Evolutionary conservation across 2,113 vertebrate genomes (phyloP), one percentile per base, ranked within the genome.

Genomic region (Sterrhoptilus dennistouni): DNA sequence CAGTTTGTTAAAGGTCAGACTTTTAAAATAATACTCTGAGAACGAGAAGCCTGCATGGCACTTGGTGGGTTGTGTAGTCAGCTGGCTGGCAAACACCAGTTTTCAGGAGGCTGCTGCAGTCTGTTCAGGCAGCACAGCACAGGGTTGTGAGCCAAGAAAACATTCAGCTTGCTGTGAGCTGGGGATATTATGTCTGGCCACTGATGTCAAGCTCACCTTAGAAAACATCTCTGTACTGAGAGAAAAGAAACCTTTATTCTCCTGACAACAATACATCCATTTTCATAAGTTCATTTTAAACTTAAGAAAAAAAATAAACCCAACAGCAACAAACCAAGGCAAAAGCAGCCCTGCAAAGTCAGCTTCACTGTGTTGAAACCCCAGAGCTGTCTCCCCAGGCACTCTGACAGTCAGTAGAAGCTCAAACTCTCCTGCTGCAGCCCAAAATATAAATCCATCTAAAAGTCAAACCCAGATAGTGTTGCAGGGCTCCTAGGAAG

Each of bases 251-350:
- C 33, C 27, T 64, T 91, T 87, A 77, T 53, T 95, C 87, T 87
- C 96, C 31, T 63, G 85, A 72, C 77, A 95, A 78, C 31, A 82
- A 50, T 12, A 90, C 69, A 97, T 95, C 78, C 87, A 95, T 96
- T 97, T 95, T 96, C 89, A 95, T 95, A 87, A 95, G 83, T 56
- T 86, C 77, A 57, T 61, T 86, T 92, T 33, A 53, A 91, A 83
- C 56, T 78, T 75, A 5, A 59, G 40, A 2, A 6, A 79, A 94
- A 5, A 33, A 28, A 42, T 8, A 76, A 79, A 70, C 29, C 12
- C 6, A 87, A 59, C 19, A 68, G 65, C 21, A 89, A 50, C 47
- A 72, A 86, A 80, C 16, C 24, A 66, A 95, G 78, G 86, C 52
- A 75, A 49, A 24, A 49, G 10, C 47, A 85, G 44, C 35, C 64